These are phyloP conservation scores for Drosophila kuntzei DNA, from an alignment of 2,888 invertebrate species.

Conservation along the genomic window DNA sequence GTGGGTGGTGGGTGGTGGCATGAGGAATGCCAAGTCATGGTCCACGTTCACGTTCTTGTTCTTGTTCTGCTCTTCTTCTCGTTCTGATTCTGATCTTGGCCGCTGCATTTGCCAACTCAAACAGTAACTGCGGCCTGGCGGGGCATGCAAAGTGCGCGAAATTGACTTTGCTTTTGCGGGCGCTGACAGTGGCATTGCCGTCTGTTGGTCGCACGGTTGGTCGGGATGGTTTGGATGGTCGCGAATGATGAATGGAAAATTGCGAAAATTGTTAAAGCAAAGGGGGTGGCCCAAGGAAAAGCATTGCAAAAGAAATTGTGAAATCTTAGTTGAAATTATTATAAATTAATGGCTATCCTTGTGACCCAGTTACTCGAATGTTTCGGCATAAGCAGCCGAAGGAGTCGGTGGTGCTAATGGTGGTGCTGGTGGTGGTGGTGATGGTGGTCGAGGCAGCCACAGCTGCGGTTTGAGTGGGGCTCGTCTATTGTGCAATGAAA, in stretches of 20 bases:
- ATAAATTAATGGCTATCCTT: conserved; percentile 81
- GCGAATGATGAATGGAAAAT: conserved; percentile 79
- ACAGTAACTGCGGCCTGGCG: conserved; percentile 47
- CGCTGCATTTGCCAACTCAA: conserved; percentile 42
- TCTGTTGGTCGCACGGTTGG: conserved; percentile 30
- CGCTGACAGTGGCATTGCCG: conserved; percentile 78
- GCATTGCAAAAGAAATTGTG: conserved; percentile 72
- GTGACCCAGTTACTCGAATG: conserved; percentile 76
- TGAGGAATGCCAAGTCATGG: conserved; percentile 35
- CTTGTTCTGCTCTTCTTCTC: conserved; percentile 4
- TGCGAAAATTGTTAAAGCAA: conserved; percentile 77
- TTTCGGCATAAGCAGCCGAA: conserved; percentile 64
- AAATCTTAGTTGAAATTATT: conserved; percentile 82
- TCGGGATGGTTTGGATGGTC: conserved; percentile 19
- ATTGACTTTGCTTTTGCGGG: conserved; percentile 81
- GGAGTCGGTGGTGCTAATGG: not conserved
- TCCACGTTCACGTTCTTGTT: conserved; percentile 13
- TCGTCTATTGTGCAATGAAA: conserved; percentile 58
- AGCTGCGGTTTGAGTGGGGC: conserved; percentile 37
- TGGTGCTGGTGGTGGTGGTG: not conserved
- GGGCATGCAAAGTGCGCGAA: conserved; percentile 79
- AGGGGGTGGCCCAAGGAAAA: not conserved
- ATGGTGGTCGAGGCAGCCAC: conserved; percentile 24
- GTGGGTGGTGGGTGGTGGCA: not conserved
- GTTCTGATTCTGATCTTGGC: conserved; percentile 33